Evolutionary conservation across 1,140 invertebrate species (phyloP).

Genomic region (Hypsibius dujardini): DNA sequence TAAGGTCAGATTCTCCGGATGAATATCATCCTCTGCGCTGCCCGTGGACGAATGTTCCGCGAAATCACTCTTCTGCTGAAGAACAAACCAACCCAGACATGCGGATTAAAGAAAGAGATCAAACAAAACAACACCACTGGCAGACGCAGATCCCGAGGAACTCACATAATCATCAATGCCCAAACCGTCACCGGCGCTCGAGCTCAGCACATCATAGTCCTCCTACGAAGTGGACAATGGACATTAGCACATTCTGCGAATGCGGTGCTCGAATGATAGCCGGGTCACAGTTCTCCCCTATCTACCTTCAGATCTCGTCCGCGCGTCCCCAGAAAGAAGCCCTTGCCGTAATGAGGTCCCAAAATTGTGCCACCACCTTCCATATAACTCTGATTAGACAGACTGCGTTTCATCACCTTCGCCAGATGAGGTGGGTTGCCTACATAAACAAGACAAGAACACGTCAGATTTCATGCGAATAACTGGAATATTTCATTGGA

Average conservation of each 20-base stretch:
- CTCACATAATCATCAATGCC: neutral
- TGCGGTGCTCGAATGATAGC: neutral
- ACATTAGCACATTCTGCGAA: neutral
- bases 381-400: constrained; percentile 14
- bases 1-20: neutral
- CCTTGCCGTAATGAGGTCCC: neutral
- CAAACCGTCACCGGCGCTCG: neutral
- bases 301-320: constrained; percentile 2
- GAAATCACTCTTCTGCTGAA: neutral
- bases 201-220: neutral
- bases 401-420: constrained; percentile 6
- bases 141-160: neutral
- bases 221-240: neutral
- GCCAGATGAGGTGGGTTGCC: constrained; percentile 5
- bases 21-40: neutral
- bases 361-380: constrained; percentile 7
- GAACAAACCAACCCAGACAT: no score
- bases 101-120: no score
- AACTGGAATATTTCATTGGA: no score
- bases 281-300: neutral
- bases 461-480: no score
- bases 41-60: neutral
- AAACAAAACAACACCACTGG: neutral
- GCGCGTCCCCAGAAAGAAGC: neutral
- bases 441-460: no score